A percentile compares a stretch with the other conserved stretches of the same genome.
Conservation (phyloP, 1,140 invertebrate genomes). For the Drosophila persimilis region DNA sequence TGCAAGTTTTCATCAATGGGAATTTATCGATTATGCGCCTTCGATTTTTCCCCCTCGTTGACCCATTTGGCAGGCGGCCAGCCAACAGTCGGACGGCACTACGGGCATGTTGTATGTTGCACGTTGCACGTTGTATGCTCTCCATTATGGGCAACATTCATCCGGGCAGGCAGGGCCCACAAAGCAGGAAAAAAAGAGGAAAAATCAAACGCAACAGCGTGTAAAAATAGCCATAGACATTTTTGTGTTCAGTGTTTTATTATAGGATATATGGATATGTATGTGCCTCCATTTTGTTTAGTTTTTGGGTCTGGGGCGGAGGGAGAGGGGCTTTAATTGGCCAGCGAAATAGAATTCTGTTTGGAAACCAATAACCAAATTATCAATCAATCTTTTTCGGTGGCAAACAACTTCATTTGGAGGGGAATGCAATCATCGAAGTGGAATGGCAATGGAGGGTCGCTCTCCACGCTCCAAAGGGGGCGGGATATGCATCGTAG, state of each 20-base stretch:
- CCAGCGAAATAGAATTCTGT: constrained; percentile 11
- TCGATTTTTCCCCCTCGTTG: constrained; percentile 39
- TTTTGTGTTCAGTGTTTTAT: constrained; percentile 12
- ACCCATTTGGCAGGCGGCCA: constrained; percentile 70
- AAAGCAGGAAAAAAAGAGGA: constrained; percentile 20
- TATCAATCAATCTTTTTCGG: constrained; percentile 41
- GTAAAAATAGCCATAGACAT: constrained; percentile 24
- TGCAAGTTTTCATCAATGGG: constrained; percentile 42
- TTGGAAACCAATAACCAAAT: constrained; percentile 23
- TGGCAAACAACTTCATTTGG: constrained; percentile 12
- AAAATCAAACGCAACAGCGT: constrained; percentile 41
- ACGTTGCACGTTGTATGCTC: too few relatives aligned
- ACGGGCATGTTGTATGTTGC: too few relatives aligned
- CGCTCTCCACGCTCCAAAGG: too few relatives aligned
- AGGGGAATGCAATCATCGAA: constrained; percentile 9
- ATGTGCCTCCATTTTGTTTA: too few relatives aligned
- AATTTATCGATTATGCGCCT: constrained; percentile 47
- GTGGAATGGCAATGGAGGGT: neutral
- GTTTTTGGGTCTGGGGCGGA: constrained; percentile 15
- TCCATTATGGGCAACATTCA: neutral
- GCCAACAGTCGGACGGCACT: constrained; percentile 2
- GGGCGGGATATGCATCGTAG: too few relatives aligned
- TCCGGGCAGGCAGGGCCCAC: constrained; percentile 19
- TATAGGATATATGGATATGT: constrained; percentile 1
- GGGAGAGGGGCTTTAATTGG: constrained; percentile 22